Evolutionary conservation across 2,113 vertebrate species (phyloP).

Genomic region (Crotophaga sulcirostris): DNA sequence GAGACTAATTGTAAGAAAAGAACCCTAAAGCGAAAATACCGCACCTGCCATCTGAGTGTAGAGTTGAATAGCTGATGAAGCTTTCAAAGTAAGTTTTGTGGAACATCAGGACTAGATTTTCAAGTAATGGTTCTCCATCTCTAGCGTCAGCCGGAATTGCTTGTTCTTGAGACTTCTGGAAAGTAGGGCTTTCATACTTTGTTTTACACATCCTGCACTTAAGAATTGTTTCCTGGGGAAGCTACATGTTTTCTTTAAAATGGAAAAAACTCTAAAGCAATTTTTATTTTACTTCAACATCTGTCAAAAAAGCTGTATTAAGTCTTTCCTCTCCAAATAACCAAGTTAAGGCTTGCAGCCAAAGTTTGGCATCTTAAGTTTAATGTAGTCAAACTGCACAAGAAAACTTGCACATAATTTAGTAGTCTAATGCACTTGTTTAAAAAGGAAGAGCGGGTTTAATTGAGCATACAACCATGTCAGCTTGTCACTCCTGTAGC

Average conservation of each 20-base stretch:
- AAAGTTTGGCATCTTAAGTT: slow-evolving; percentile 62
- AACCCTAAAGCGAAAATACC: neutral
- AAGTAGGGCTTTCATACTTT: neutral
- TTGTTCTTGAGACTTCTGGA: neutral
- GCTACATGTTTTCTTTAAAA: neutral
- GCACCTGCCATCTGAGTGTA: neutral
- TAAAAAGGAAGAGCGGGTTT: slow-evolving; percentile 66
- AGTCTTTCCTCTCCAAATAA: slow-evolving; percentile 14
- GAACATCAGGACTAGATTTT: neutral
- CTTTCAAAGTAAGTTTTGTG: neutral
- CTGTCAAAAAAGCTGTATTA: neutral
- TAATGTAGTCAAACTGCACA: slow-evolving; percentile 54
- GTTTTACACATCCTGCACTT: neutral
- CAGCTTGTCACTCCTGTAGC: slow-evolving; percentile 66
- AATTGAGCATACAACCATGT: slow-evolving; percentile 74
- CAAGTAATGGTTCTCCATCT: neutral
- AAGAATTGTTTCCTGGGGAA: neutral
- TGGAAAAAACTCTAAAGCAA: neutral
- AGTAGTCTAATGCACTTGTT: slow-evolving; percentile 67
- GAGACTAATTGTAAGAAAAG: neutral
- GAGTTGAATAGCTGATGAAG: neutral
- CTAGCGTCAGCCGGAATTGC: neutral
- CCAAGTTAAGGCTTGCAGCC: slow-evolving; percentile 26
- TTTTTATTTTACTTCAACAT: neutral
- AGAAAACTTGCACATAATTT: slow-evolving; percentile 71